phyloP scores from a whole-genome alignment of 2,113 vertebrate species.

The Pithys albifrons region DNA sequence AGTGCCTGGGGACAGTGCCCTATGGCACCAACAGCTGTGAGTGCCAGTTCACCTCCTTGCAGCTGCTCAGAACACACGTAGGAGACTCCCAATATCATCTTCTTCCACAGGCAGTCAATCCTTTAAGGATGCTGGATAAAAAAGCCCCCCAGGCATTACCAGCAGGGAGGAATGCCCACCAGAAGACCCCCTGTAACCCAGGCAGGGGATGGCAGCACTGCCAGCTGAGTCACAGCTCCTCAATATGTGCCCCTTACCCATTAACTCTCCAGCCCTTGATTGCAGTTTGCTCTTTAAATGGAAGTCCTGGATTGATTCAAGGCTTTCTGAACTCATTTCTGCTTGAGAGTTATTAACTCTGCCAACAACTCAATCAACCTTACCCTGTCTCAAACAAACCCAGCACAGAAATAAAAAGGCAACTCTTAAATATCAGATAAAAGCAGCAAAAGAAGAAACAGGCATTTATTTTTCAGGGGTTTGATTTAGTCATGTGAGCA shows the following conservation, averaged over 20 bases:
- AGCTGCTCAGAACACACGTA: background rate
- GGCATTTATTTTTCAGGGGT: background rate
- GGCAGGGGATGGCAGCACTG: background rate
- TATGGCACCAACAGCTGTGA: fast-evolving
- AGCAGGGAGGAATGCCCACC: background rate
- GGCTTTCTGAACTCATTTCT: constrained; percentile 16
- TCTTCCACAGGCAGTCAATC: background rate
- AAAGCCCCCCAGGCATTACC: background rate
- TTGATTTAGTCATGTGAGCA: background rate
- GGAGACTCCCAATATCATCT: background rate
- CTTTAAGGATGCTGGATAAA: background rate
- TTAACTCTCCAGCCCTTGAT: background rate
- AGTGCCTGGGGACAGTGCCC: background rate
- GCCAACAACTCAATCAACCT: background rate
- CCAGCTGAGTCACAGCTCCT: background rate
- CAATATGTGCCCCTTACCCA: background rate
- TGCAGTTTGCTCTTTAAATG: constrained; percentile 17
- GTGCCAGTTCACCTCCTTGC: background rate
- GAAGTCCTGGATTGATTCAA: background rate
- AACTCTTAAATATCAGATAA: background rate
- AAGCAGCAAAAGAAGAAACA: background rate
- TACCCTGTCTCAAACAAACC: background rate
- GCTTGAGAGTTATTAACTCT: background rate
- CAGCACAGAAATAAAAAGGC: background rate
- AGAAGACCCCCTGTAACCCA: background rate